Conservation (phyloP, 2,888 invertebrate genomes). For the Cephus sareptanus region DNA sequence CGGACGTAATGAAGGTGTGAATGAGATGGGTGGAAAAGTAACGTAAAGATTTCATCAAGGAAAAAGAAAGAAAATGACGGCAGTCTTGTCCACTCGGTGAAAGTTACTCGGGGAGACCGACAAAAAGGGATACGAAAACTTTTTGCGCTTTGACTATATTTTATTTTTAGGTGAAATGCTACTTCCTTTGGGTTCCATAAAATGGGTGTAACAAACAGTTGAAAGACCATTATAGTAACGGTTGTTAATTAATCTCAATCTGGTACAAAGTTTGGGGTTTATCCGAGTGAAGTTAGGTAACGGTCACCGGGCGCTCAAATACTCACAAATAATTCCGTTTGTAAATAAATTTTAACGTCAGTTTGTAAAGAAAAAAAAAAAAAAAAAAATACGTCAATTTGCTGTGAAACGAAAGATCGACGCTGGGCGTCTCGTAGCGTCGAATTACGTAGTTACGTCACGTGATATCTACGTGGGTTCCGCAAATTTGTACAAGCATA, state of each 20-base stretch:
- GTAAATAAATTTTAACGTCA: slow-evolving; percentile 39
- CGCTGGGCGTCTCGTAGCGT: background rate
- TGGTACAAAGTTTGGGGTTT: background rate
- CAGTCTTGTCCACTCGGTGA: background rate
- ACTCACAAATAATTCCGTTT: background rate
- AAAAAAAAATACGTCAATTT: slow-evolving; percentile 39
- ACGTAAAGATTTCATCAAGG: background rate
- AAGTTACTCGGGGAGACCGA: background rate
- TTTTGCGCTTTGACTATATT: background rate
- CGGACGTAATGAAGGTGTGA: background rate
- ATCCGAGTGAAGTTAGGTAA: background rate
- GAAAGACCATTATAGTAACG: background rate
- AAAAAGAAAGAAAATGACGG: background rate
- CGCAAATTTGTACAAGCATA: background rate
- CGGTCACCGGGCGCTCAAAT: background rate
- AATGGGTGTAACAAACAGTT: background rate
- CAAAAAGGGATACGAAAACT: background rate
- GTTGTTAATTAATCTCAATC: background rate
- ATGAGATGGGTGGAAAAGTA: background rate
- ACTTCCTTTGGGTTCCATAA: background rate
- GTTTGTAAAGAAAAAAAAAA: slow-evolving; percentile 27
- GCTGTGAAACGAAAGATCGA: slow-evolving; percentile 40
- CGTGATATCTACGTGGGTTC: background rate
- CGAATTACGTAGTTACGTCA: background rate
- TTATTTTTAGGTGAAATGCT: background rate